These are phyloP conservation scores for Cerastoderma edule DNA, from an alignment of 2,888 invertebrate species.

Conservation along the genomic window DNA sequence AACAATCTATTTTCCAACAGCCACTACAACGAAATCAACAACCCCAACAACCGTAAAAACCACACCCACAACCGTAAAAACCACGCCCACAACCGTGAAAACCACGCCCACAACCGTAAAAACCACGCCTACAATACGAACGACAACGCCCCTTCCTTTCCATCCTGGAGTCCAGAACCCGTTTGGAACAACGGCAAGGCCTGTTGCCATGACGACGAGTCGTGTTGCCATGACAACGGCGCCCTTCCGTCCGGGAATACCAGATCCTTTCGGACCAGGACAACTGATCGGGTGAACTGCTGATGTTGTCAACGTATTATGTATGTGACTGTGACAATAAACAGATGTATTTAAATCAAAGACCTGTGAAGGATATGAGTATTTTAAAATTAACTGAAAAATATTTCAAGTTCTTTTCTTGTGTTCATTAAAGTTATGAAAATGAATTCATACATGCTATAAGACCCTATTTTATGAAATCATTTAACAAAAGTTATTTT, in stretches of 20 bases:
- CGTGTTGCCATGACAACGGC: not conserved
- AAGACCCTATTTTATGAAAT: no score
- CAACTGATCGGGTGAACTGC: conserved; percentile 19
- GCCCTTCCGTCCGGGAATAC: conserved; percentile 37
- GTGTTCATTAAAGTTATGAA: no score
- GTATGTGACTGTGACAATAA: no score
- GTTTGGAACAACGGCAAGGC: conserved; percentile 6
- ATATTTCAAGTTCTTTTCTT: no score
- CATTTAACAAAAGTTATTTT: no score
- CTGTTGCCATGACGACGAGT: not conserved
- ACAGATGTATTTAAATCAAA: no score
- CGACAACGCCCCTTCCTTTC: conserved; percentile 40
- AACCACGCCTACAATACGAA: conserved; percentile 7
- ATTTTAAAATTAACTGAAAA: no score
- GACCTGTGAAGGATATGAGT: no score
- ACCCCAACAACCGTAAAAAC: not conserved
- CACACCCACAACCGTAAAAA: not conserved
- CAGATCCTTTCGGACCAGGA: conserved; percentile 41
- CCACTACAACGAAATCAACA: not conserved
- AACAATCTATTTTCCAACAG: no score
- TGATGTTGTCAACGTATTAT: no score
- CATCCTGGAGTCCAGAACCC: conserved; percentile 32
- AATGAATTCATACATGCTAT: no score
- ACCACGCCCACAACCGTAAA: conserved; percentile 18
- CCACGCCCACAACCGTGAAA: not conserved